These are phyloP conservation scores for Nyctalus aviator DNA, from an alignment of 2,797 vertebrate species.

Conservation along the genomic window DNA sequence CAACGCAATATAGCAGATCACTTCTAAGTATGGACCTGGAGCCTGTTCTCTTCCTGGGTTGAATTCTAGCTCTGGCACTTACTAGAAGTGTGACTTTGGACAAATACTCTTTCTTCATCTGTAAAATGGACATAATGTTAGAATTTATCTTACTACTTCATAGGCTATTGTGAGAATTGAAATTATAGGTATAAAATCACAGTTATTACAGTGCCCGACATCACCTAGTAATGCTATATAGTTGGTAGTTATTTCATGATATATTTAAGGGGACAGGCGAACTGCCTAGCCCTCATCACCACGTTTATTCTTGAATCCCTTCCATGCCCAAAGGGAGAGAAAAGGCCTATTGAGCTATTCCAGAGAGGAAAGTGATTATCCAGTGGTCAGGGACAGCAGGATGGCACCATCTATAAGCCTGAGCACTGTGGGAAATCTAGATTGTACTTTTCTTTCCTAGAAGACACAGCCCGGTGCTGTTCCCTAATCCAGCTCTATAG, in stretches of 20 bases:
- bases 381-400: neutral
- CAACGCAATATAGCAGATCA: neutral
- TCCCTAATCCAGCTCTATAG: neutral
- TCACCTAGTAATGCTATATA: neutral
- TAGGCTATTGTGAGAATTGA: neutral
- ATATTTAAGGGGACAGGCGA: neutral
- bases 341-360: neutral
- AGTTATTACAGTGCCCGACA: neutral
- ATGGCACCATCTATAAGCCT: neutral
- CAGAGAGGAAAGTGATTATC: neutral
- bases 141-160: neutral
- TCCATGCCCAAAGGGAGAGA: neutral
- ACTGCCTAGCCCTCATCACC: neutral
- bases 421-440: neutral
- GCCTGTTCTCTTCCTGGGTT: neutral
- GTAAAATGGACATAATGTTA: conserved; percentile 12
- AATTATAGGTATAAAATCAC: neutral
- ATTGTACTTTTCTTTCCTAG: conserved; percentile 5
- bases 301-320: neutral
- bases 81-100: conserved; percentile 6
- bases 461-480: neutral
- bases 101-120: conserved; percentile 41
- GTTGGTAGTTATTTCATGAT: neutral
- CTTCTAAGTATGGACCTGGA: neutral
- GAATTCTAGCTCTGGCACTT: neutral